Evolutionary conservation across 2,797 vertebrate genomes (phyloP), one percentile per base, ranked within the genome.

Genomic region (Tokudaia tokunoshimensis): DNA sequence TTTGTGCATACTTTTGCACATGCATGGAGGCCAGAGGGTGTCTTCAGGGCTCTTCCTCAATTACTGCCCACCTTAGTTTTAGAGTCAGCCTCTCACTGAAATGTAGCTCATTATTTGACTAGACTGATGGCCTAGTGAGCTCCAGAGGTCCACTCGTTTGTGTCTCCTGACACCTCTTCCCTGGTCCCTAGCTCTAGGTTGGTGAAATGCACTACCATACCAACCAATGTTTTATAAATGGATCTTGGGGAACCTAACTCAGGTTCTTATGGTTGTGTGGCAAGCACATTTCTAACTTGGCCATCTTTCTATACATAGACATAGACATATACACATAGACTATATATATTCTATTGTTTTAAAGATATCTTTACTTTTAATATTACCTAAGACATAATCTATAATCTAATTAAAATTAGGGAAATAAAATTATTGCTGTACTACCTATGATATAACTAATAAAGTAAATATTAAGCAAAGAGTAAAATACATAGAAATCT

Each of bases 351-450:
- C 29, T 85, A 7, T 87, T 80, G 31, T 44, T 76, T 92, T 75
- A 63, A 78, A 61, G 6, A 50, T 90, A 8, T 24, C 52, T 88
- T 47, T 44, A 95, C 20, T 88, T 80, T 82, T 91, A 76, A 6
- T 89, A 41, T 94, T 83, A 52, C n/a, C 8, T 89, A 81, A 57
- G 37, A n/a, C 7, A 72, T 92, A 82, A 75, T 84, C 57, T 82
- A 1, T 52, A 44, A 14, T 91, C 44, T 96, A 93, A 80, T 34
- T 81, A 76, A 80, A 59, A 65, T 72, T 89, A 72, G 31, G 52
- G 93, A 76, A 65, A 75, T 11, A 82, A 95, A 94, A 61, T 89
- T 31, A 74, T 91, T 84, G 20, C 37, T 93, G 15, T 9, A 31
- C 12, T 74, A 63, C 41, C 37, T 93, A 24, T 80, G 19, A 78